Conservation (phyloP, 2,797 vertebrate genomes). For the Phalanger gymnotis region DNA sequence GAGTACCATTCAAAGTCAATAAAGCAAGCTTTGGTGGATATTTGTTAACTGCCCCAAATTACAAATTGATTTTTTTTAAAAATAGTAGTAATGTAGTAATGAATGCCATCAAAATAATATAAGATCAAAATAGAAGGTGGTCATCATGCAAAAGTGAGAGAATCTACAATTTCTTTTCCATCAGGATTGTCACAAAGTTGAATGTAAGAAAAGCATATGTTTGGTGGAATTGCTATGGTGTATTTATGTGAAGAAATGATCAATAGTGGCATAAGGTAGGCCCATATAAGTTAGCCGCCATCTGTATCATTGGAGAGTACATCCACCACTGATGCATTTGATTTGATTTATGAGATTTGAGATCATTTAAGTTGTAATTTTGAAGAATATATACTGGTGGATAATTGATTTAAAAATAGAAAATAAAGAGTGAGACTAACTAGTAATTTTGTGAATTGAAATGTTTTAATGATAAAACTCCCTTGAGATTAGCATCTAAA, state of each 20-base stretch:
- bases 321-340: background rate
- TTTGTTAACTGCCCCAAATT: background rate
- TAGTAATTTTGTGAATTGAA: constrained; percentile 11
- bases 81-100: background rate
- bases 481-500: background rate
- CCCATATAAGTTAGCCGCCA: background rate
- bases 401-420: constrained; percentile 21
- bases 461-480: background rate
- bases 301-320: background rate
- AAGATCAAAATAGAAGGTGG: background rate
- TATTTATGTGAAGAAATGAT: background rate
- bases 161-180: background rate
- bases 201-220: background rate
- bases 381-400: constrained; percentile 21
- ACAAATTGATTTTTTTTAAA: background rate
- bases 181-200: background rate
- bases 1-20: background rate
- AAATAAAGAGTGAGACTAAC: background rate
- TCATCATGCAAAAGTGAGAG: background rate
- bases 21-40: background rate
- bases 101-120: background rate
- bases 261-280: background rate
- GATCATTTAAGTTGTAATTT: background rate
- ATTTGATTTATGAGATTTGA: constrained; percentile 46
- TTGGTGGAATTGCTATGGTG: background rate